Evolutionary conservation across 2,888 invertebrate genomes (phyloP), one percentile per base, ranked within the genome.

Genomic region (Selenia dentaria): DNA sequence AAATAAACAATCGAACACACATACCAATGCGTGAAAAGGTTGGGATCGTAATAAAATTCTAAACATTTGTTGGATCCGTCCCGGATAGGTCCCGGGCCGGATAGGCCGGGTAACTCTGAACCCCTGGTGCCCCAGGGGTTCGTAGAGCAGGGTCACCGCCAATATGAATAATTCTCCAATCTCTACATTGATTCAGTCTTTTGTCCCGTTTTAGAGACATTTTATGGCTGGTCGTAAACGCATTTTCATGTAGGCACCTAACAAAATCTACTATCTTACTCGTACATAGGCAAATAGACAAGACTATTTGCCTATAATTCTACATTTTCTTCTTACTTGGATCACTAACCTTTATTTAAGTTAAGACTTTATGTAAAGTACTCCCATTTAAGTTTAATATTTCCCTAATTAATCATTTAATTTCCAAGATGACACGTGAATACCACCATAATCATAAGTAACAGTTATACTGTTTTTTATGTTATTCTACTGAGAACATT

Each of bases 161-260:
- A 42, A 37, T 81, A 83, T 83, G 84, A 48, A 42, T 48, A 84
- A 84, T 85, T 82, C 79, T 75, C 75, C 78, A 74, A 81, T 83
- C 72, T 72, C 72, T 54, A 64, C 76, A 65, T 75, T 80, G 75
- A 77, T 75, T 71, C 74, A 71, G 71, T 75, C 67, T 70, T 77
- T 80, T 80, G 73, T 77, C 68, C 72, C 63, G 67, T 72, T 71
- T 71, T 74, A 70, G 64, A 66, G 38, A 59, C 70, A 70, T 75
- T 83, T 80, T 74, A 70, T 72, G 70, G 67, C 59, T 64, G 68
- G 67, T 74, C 70, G 67, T 74, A 72, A 77, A 77, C 63, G 65
- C 63, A 61, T 67, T 66, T 66, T 69, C 34, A 16, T 36, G 24
- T 29, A 24, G 14, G 13, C 2, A 28, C 14, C 13, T 14, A 6